Percentiles rank a stretch among this genome's conserved stretches.
These are phyloP conservation scores for Myotis findleyi DNA, from an alignment of 2,797 vertebrate species.

Conservation along the genomic window DNA sequence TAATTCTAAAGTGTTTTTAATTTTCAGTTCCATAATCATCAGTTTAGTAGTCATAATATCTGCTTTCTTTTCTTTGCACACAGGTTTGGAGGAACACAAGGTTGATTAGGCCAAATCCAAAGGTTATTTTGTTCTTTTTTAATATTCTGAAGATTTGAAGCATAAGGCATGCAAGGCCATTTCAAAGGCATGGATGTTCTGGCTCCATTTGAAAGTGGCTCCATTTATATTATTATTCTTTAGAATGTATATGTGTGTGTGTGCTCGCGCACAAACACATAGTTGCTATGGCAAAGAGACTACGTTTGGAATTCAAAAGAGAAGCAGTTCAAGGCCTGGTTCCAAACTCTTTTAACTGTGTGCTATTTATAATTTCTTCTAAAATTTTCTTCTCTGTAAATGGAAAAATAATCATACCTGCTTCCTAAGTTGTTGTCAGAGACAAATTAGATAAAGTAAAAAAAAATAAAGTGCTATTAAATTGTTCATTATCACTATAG, in stretches of 20 bases:
- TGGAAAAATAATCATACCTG: neutral
- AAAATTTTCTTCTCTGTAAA: neutral
- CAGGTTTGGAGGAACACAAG: neutral
- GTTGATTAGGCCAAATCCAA: neutral
- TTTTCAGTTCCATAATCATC: neutral
- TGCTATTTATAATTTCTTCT: neutral
- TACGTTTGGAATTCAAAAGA: neutral
- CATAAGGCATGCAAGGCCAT: neutral
- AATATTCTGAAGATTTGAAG: neutral
- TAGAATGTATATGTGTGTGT: neutral
- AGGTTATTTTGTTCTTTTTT: neutral
- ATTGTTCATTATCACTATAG: neutral
- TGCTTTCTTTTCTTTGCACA: neutral
- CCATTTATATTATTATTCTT: neutral
- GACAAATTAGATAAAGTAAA: slow-evolving; percentile 18
- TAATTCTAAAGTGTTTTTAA: neutral
- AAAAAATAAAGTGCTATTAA: slow-evolving; percentile 31
- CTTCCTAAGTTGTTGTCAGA: neutral
- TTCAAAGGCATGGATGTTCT: neutral
- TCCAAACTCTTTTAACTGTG: neutral
- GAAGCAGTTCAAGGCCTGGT: neutral
- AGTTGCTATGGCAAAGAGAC: neutral
- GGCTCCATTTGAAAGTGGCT: neutral
- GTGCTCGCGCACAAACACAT: neutral
- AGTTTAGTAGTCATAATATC: neutral